phyloP scores from a whole-genome alignment of 2,888 invertebrate genomes.

The Chrysolina americana region DNA sequence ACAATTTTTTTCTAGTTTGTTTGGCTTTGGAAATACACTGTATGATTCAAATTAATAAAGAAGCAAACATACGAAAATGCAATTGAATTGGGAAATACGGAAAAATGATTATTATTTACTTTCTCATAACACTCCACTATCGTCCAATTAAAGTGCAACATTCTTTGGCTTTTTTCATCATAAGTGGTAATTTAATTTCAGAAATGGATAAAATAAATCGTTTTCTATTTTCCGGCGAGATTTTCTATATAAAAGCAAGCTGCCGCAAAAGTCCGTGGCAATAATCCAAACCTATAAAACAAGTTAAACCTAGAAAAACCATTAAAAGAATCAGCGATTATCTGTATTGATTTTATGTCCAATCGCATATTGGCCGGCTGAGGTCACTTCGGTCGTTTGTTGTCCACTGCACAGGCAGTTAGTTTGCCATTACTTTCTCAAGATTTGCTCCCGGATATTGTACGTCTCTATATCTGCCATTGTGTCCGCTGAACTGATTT shows the following conservation, averaged over 20 bases:
- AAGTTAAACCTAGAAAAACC: constrained; percentile 61
- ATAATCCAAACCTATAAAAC: constrained; percentile 58
- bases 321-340: constrained; percentile 67
- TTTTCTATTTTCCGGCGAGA: constrained; percentile 46
- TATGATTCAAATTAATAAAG: too few species aligned
- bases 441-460: constrained; percentile 49
- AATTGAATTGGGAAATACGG: not conserved
- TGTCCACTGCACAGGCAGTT: constrained; percentile 50
- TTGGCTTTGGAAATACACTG: too few species aligned
- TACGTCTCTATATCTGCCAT: constrained; percentile 36
- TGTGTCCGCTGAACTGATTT: constrained; percentile 31
- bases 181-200: constrained; percentile 45
- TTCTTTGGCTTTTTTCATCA: constrained; percentile 25
- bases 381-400: constrained; percentile 43
- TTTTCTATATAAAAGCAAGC: constrained; percentile 53
- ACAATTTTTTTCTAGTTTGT: too few species aligned
- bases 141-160: constrained; percentile 8
- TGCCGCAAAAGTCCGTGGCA: constrained; percentile 52
- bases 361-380: constrained; percentile 59
- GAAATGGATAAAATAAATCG: constrained; percentile 42
- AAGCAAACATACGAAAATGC: too few species aligned
- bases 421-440: constrained; percentile 53
- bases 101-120: not conserved
- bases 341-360: constrained; percentile 66
- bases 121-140: not conserved